Evolutionary conservation across 2,888 invertebrate genomes (phyloP), one percentile per base, ranked within the genome.

Genomic region (Caprella mutica): DNA sequence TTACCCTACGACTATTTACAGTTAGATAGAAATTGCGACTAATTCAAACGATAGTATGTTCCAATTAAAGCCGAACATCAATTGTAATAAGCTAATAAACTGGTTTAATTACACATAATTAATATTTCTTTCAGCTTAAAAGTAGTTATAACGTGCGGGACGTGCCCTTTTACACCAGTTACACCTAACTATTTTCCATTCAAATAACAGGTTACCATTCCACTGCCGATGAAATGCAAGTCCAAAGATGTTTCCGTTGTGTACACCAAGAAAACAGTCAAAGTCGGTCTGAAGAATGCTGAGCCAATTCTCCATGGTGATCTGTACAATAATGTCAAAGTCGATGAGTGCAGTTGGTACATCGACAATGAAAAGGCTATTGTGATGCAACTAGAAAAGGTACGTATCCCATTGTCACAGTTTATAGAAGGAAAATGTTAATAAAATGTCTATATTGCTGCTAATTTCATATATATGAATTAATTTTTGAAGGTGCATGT

Each of bases 301-400:
- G 82, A 86, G 42, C 84, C 86, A 33, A 84, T 99, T 69, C 85
- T 98, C 66, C 88, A 93, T 70, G 96, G 90, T 9, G 88, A 90
- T 68, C 80, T 96, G 56, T 83, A 82, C 58, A 81, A 85, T 67
- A 90, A 91, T 71, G 83, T 97, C 67, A 97, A 97, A 76, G 74
- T 89, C 26, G 96, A 96, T 69, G 96, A 97, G 70, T 89, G 87
- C 23, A 86, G 90, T 5, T 98, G 98, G 98, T 84, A 90, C 59
- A 81, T 98, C 58, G 91, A 96, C 73, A 93, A 97, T 72, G 86
- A 84, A 65, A 86, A 86, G 70, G 77, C 79, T 23, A 74, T 98
- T 60, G 78, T 90, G 52, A 78, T 98, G 65, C 90, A 86, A 69
- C 74, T 98, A 68, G 96, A 97, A 76, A 97, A 97, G 82, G 91